Conservation (phyloP, 53 echinoderm and acorn worm species). For the Pentamera pediparva region DNA sequence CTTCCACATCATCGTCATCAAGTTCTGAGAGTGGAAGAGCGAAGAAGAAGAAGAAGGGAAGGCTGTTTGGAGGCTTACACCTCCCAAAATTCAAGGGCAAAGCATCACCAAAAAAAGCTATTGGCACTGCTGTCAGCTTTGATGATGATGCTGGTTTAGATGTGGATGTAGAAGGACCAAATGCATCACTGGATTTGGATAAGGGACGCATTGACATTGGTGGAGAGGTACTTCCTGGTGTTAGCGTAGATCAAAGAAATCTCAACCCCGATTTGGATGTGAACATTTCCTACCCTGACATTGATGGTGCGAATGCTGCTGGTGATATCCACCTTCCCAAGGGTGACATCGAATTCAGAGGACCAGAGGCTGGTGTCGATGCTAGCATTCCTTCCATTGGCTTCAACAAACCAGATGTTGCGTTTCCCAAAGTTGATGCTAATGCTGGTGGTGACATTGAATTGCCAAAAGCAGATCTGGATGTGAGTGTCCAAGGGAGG, state of each 20-base stretch:
- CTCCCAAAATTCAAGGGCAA: constrained; percentile 48
- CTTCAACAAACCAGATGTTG: no score
- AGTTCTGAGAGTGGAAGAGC: constrained; percentile 34
- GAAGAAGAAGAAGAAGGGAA: constrained; percentile 38
- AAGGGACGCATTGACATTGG: constrained; percentile 8
- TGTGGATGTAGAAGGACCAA: constrained; percentile 14
- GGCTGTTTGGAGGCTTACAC: constrained; percentile 52
- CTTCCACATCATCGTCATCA: constrained; percentile 7
- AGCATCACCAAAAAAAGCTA: constrained; percentile 1
- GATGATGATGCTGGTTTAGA: constrained; percentile 3
- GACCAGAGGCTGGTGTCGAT: not conserved
- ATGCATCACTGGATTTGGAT: not conserved
- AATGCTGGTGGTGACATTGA: not conserved
- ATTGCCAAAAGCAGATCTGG: not conserved
- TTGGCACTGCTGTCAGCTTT: constrained; percentile 5
- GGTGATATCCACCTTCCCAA: not conserved
- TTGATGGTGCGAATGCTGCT: not conserved
- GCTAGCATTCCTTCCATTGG: not conserved
- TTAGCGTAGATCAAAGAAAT: constrained; percentile 31
- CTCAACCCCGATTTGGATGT: constrained; percentile 45
- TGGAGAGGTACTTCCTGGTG: not conserved
- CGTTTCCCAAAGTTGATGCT: not conserved
- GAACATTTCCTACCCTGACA: constrained; percentile 1
- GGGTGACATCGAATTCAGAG: not conserved
- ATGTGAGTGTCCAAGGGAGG: no score